Percentiles rank a stretch among this genome's conserved stretches.
Evolutionary conservation across 2,797 vertebrate species (phyloP).

Genomic region (Yasuhikotakia modesta): DNA sequence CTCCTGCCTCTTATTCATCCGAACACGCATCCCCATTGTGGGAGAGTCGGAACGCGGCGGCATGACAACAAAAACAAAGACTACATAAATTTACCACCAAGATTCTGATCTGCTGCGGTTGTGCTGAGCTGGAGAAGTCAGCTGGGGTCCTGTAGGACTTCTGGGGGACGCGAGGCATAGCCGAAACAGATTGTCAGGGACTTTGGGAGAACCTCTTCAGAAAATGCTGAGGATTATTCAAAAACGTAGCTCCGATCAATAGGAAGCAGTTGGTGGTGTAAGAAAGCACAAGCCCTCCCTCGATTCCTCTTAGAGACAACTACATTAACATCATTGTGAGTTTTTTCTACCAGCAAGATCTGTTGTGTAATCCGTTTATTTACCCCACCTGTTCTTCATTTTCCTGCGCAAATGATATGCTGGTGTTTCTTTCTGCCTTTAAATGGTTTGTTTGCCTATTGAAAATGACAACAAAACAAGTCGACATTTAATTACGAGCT

Average conservation of each 20-base stretch:
- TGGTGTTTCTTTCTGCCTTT: slow-evolving; percentile 3
- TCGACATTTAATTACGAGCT: slow-evolving; percentile 6
- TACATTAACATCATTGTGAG: slow-evolving; percentile 50
- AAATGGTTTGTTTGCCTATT: slow-evolving; percentile 20
- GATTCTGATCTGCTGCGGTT: slow-evolving; percentile 41
- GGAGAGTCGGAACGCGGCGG: slow-evolving; percentile 38
- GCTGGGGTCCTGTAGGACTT: slow-evolving; percentile 46
- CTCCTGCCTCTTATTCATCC: slow-evolving; percentile 44
- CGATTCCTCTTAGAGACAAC: slow-evolving; percentile 43
- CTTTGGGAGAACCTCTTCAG: slow-evolving; percentile 45
- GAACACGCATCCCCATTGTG: slow-evolving; percentile 53
- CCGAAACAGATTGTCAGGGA: slow-evolving; percentile 54
- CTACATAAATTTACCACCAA: slow-evolving; percentile 57
- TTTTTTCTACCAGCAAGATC: slow-evolving; percentile 1
- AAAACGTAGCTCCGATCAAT: slow-evolving; percentile 53
- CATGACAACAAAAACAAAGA: slow-evolving; percentile 51
- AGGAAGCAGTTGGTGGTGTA: slow-evolving; percentile 29
- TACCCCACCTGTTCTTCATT: slow-evolving; percentile 36
- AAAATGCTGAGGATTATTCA: slow-evolving; percentile 60
- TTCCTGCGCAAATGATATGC: slow-evolving; percentile 8
- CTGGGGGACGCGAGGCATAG: slow-evolving; percentile 49
- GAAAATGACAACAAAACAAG: slow-evolving; percentile 9
- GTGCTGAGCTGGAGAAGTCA: slow-evolving; percentile 38
- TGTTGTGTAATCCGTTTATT: slow-evolving; percentile 32
- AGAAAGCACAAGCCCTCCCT: slow-evolving; percentile 37